Evolutionary conservation across 2,888 invertebrate genomes (phyloP).

Genomic region (Strigamia maritima): DNA sequence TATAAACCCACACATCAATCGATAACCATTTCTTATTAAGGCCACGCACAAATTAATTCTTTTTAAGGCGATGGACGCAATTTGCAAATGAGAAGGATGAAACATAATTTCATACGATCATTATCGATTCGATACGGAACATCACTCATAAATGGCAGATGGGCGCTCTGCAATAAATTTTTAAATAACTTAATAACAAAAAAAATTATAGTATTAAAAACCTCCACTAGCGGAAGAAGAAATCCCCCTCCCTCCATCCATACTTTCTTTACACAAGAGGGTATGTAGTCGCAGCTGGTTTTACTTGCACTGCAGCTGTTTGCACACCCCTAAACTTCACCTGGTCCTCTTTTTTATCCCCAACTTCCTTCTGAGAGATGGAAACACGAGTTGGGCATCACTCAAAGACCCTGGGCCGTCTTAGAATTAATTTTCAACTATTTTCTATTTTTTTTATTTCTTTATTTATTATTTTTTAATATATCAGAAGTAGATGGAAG

Average conservation of each 20-base stretch:
- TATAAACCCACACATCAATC: background rate
- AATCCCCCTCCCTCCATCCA: too few relatives aligned
- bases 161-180: background rate
- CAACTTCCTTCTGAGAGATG: conserved; percentile 9
- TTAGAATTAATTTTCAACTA: background rate
- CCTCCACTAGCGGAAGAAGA: background rate
- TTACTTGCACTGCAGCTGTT: conserved; percentile 5
- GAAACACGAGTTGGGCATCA: conserved; percentile 2
- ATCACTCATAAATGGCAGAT: conserved; percentile 12
- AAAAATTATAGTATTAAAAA: too few relatives aligned
- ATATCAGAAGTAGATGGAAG: background rate
- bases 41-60: background rate
- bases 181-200: background rate
- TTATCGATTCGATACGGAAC: conserved; percentile 20
- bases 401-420: background rate
- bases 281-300: background rate
- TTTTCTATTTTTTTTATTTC: background rate
- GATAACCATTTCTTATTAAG: background rate
- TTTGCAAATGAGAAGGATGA: background rate
- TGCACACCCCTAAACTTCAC: conserved; percentile 11
- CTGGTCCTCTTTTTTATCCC: background rate
- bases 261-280: background rate
- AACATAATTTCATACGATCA: background rate
- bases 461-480: background rate
- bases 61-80: background rate